Percentiles rank a stretch among this genome's conserved stretches.
These are phyloP conservation scores for Parnassius orleans DNA, from an alignment of 2,888 invertebrate genomes.

Conservation along the genomic window DNA sequence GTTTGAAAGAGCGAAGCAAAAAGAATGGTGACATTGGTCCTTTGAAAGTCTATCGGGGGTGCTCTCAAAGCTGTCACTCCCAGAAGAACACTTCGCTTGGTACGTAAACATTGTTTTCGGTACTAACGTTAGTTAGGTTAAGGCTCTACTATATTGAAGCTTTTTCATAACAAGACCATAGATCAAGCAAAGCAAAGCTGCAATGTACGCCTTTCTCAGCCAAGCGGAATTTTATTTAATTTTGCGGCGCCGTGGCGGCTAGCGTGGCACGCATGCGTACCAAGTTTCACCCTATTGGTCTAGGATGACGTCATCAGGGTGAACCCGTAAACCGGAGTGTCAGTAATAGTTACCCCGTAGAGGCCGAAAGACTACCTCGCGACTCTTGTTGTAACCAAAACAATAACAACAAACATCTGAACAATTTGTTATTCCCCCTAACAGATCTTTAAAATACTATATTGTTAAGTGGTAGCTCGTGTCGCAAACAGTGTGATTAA, in stretches of 20 bases:
- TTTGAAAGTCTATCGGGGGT: slow-evolving; percentile 75
- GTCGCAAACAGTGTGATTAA: neutral
- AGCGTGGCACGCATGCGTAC: slow-evolving; percentile 67
- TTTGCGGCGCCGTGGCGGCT: slow-evolving; percentile 71
- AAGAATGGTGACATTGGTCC: slow-evolving; percentile 72
- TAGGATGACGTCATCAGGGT: slow-evolving; percentile 79
- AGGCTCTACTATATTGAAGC: slow-evolving; percentile 42
- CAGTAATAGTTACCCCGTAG: slow-evolving; percentile 77
- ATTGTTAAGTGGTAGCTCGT: neutral
- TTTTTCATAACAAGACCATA: slow-evolving; percentile 34
- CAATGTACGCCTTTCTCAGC: slow-evolving; percentile 51
- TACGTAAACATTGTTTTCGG: slow-evolving; percentile 51
- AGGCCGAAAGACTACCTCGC: slow-evolving; percentile 58
- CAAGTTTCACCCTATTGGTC: slow-evolving; percentile 72
- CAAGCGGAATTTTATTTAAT: slow-evolving; percentile 41
- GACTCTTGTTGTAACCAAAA: slow-evolving; percentile 38
- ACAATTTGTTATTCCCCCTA: slow-evolving; percentile 30
- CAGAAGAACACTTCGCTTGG: slow-evolving; percentile 65
- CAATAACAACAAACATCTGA: slow-evolving; percentile 63
- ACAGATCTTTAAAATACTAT: neutral
- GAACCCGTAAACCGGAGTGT: slow-evolving; percentile 72
- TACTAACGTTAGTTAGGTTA: slow-evolving; percentile 37
- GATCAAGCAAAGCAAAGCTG: slow-evolving; percentile 48
- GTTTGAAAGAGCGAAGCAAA: slow-evolving; percentile 27
- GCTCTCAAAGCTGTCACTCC: slow-evolving; percentile 76